Evolutionary conservation across 1,140 invertebrate species (phyloP), one percentile per base, ranked within the genome.

Genomic region (Dreissena polymorpha): DNA sequence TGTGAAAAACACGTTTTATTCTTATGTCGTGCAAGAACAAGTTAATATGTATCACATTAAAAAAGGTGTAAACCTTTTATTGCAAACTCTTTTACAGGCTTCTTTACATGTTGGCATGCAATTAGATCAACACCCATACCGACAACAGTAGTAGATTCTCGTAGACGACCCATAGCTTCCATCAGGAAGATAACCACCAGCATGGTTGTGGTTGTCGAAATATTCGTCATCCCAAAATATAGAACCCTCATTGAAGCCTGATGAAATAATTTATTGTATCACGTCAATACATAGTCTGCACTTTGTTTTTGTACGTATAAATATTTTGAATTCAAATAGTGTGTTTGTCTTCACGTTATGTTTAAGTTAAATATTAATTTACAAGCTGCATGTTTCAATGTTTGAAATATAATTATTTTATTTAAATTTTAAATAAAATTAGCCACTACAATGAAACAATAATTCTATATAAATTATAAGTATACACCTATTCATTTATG

Each of bases 71-170:
- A n/a, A n/a, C n/a, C n/a, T n/a, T n/a, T n/a, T n/a, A 16, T 74
- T 27, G 39, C 13, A 74, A 74, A 74, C 29, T 23, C 55, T 50
- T n/a, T 65, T 13, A 6, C 67, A 65, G 21, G 50, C 10, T 10
- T 29, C 64, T n/a, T 39, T 39, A 39, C 39, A 39, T 5, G 39
- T 39, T 39, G 39, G 39, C 2, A 39, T 39, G 39, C 39, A 39
- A 8, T 39, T 8, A 5, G 39, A 39, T 39, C 39, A 39, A 39
- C 39, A 39, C 8, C 67, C 21, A 10, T 57, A 88, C 87, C 87
- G 82, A 79, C 87, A 88, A 68, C 87, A 88, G 84, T 84, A 88
- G n/a, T 55, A 49, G 10, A 88, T 86, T 49, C 86, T 84, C 49
- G 86, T 88, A 69, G 86, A 82, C 14, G 53, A 51, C 53, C 83